phyloP scores from a whole-genome alignment of 2,888 invertebrate genomes.

The Drosophila eohydei region DNA sequence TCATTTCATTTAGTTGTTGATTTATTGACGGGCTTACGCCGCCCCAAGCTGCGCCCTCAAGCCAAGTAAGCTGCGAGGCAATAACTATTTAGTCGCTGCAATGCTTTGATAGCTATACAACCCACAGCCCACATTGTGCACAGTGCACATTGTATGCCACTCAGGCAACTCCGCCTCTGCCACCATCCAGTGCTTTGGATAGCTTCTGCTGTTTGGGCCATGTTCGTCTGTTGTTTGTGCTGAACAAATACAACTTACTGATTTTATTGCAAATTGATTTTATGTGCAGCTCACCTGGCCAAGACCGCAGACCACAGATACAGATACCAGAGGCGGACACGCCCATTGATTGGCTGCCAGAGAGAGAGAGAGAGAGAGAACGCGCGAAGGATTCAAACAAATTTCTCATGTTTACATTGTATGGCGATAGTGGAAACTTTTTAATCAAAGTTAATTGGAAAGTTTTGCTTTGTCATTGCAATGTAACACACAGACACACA shows the following conservation, averaged over 20 bases:
- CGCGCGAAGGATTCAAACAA: slow-evolving; percentile 69
- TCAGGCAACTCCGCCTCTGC: neutral
- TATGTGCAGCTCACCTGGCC: slow-evolving; percentile 67
- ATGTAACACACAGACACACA: slow-evolving; percentile 51
- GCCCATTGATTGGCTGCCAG: slow-evolving; percentile 52
- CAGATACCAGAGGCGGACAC: slow-evolving; percentile 40
- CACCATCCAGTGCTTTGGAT: neutral
- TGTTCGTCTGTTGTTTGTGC: slow-evolving; percentile 66
- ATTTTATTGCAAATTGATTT: slow-evolving; percentile 81
- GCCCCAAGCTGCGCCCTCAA: slow-evolving; percentile 22
- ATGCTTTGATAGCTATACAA: slow-evolving; percentile 17
- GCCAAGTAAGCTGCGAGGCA: slow-evolving; percentile 13
- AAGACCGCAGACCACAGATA: slow-evolving; percentile 46
- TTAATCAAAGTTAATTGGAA: slow-evolving; percentile 81
- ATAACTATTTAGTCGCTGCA: slow-evolving; percentile 29
- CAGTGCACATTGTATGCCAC: neutral
- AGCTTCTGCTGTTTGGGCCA: slow-evolving; percentile 10
- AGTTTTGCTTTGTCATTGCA: slow-evolving; percentile 80
- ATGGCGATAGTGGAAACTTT: slow-evolving; percentile 78
- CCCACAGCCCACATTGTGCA: neutral
- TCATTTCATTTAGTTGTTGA: slow-evolving; percentile 62
- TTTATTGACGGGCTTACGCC: slow-evolving; percentile 42
- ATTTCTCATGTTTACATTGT: slow-evolving; percentile 80
- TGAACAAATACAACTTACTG: slow-evolving; percentile 76
- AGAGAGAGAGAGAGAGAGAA: neutral